Evolutionary conservation across 2,797 vertebrate species (phyloP).

Genomic region (Schizopygopsis pylzovi): DNA sequence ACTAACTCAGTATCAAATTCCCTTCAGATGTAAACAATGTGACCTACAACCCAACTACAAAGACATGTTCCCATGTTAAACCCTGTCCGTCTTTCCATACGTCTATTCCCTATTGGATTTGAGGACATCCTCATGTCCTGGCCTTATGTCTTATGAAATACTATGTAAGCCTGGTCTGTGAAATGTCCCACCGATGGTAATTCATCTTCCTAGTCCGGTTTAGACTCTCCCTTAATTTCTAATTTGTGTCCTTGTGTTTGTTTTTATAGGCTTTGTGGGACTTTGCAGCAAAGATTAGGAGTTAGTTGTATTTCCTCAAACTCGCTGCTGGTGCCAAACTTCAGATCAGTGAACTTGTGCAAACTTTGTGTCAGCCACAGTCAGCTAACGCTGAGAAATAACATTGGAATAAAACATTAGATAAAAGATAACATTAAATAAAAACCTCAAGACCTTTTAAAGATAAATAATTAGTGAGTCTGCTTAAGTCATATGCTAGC

Average conservation of each 20-base stretch:
- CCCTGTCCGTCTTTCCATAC: background rate
- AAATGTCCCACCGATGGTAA: conserved; percentile 1
- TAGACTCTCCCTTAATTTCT: conserved; percentile 14
- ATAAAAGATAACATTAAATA: background rate
- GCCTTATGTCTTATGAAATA: background rate
- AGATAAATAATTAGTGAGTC: background rate
- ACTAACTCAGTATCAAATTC: background rate
- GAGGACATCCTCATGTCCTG: conserved; percentile 2
- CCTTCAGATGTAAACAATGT: conserved; percentile 11
- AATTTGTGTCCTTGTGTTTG: conserved; percentile 26
- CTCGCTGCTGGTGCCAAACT: background rate
- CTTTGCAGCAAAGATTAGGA: conserved; percentile 16
- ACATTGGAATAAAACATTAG: background rate
- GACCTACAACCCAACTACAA: conserved; percentile 7
- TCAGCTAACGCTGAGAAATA: conserved; percentile 11
- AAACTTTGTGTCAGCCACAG: background rate
- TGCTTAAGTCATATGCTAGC: background rate
- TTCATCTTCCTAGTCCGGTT: conserved; percentile 23
- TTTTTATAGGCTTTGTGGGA: conserved; percentile 41
- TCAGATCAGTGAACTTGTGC: background rate
- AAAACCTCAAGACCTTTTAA: background rate
- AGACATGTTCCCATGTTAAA: background rate
- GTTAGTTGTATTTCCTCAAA: conserved; percentile 40
- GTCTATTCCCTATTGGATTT: background rate
- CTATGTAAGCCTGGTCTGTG: background rate